Percentiles rank a stretch among this genome's conserved stretches.
These are phyloP conservation scores for Psittacula derbiana DNA, from an alignment of 2,797 vertebrate species.

Conservation along the genomic window DNA sequence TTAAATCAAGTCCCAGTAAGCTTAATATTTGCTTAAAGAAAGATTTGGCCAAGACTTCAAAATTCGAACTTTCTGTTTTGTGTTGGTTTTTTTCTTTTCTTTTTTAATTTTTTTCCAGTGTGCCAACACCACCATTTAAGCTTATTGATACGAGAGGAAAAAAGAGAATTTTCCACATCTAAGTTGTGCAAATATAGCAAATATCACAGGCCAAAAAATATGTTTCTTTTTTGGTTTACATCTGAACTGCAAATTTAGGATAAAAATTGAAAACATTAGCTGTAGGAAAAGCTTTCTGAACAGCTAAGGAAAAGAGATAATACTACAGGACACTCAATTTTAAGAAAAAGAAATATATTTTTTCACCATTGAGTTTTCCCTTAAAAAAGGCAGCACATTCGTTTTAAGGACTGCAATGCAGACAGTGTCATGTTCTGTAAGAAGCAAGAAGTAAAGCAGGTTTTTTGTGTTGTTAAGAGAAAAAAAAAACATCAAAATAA, in stretches of 20 bases:
- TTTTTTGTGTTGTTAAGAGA: not conserved
- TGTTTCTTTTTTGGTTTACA: not conserved
- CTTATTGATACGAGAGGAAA: not conserved
- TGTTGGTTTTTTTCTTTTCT: too few species aligned
- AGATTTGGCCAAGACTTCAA: not conserved
- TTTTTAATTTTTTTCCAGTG: not conserved
- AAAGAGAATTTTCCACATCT: not conserved
- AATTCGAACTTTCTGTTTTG: not conserved
- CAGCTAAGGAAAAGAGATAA: not conserved
- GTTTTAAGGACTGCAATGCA: constrained; percentile 1
- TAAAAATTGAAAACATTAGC: not conserved
- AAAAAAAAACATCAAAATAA: not conserved
- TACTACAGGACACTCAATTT: not conserved
- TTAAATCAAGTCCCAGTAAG: not conserved
- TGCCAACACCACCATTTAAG: not conserved
- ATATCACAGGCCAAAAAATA: not conserved
- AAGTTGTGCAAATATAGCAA: not conserved
- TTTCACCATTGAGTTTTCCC: not conserved
- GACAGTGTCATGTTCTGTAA: not conserved
- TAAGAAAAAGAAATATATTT: not conserved
- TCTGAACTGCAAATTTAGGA: not conserved
- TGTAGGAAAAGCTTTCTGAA: not conserved
- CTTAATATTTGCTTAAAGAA: not conserved
- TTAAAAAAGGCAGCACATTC: not conserved
- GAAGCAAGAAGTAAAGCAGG: not conserved